A percentile compares a stretch with the other conserved stretches of the same genome.
Evolutionary conservation across 2,888 invertebrate genomes (phyloP).

Genomic region (Ornithoptera alexandrae): DNA sequence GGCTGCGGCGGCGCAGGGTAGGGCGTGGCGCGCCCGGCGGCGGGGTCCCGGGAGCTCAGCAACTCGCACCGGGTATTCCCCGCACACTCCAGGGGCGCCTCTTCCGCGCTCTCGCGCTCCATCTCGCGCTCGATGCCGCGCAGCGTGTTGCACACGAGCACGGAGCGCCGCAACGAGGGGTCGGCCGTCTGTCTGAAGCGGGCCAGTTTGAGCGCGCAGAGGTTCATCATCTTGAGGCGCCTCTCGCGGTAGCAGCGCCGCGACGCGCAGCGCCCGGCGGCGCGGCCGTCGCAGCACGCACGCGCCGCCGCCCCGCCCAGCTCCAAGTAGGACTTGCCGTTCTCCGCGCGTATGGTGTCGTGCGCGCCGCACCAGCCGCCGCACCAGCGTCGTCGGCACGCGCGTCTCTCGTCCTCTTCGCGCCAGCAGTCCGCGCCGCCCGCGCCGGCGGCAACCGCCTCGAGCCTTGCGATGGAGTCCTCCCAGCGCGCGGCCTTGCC

Average conservation of each 20-base stretch:
- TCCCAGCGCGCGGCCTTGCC: conserved; percentile 77
- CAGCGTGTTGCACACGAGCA: conserved; percentile 95
- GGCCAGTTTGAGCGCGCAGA: conserved; percentile 95
- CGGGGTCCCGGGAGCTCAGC: conserved; percentile 71
- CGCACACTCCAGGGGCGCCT: conserved; percentile 70
- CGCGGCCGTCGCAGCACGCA: conserved; percentile 87
- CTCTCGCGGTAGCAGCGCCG: conserved; percentile 91
- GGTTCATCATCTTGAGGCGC: conserved; percentile 92
- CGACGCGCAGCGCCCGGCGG: conserved; percentile 87
- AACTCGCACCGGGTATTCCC: conserved; percentile 81
- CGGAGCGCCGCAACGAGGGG: conserved; percentile 92
- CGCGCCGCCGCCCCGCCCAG: conserved; percentile 89
- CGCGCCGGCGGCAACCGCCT: conserved; percentile 81
- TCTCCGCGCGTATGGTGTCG: conserved; percentile 93
- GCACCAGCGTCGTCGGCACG: conserved; percentile 79
- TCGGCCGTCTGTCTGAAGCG: conserved; percentile 93
- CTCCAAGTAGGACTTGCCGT: conserved; percentile 94
- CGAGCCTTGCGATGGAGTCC: conserved; percentile 73
- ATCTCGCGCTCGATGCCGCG: conserved; percentile 94
- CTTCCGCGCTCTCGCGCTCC: conserved; percentile 83
- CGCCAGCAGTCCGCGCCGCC: conserved; percentile 82
- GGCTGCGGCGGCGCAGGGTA: conserved; percentile 80
- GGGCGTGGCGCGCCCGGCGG: conserved; percentile 84
- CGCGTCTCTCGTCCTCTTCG: conserved; percentile 76
- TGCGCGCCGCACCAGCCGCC: conserved; percentile 80